Base-by-base conservation (phyloP, 2,113 vertebrate species). In the Hyla sarda region DNA sequence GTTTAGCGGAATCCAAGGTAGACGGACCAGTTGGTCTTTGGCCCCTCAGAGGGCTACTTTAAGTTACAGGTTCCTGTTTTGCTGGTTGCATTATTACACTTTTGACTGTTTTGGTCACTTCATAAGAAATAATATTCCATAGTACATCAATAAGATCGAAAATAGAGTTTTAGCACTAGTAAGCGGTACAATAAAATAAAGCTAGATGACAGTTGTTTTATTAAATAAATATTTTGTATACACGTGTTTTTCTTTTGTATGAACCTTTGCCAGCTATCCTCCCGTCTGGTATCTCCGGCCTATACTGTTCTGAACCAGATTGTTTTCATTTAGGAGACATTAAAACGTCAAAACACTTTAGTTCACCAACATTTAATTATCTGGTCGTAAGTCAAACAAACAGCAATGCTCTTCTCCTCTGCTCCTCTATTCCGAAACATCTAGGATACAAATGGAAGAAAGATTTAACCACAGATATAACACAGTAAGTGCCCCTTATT, bases 331-430 rank as follows among this genome's bases (percentile, higher is more conserved):
- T 86, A 72, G 56, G 58, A 86, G 84, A 67, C 71, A 73, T 86
- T 86, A 86, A 86, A 79, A 72, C 79, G 84, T 86, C 84, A 86
- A 30, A 54, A 45, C 16, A 19, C 58, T 60, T 60, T 47, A 79
- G 78, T 81, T 67, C 52, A 80, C 76, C 76, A 86, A 80, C 52
- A 60, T 86, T 72, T 86, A 80, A 86, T 86, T 86, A 85, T 85
- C 60, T 85, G 62, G 84, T 79, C 60, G 62, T 71, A 85, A 85
- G 47, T 85, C 84, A 85, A 85, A 50, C 67, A 67, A 79, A 71
- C 75, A 56, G 32, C 34, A 21, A 41, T 32, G 7, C n/a, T 62
- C 17, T 65, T 74, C 72, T 62, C 41, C 58, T 45, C 78, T 47
- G 34, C 28, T 79, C 50, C 21, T 58, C 54, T 37, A 13, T 47